These are phyloP conservation scores for Acarapis woodi DNA, from an alignment of 1,140 invertebrate species.

Conservation along the genomic window DNA sequence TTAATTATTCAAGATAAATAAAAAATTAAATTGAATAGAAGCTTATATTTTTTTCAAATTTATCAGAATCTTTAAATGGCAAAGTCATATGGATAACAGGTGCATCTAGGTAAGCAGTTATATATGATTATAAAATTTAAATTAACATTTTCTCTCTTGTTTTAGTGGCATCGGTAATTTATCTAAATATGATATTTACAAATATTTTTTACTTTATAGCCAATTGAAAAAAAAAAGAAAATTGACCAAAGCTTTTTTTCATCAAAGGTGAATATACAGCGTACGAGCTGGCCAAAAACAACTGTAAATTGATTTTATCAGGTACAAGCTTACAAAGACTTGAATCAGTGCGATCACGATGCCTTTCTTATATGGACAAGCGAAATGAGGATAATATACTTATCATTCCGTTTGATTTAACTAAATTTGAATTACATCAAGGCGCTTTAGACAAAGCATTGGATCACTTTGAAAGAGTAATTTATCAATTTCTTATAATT, in stretches of 20 bases:
- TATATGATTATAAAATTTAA: constrained; percentile 39
- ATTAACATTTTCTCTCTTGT: constrained; percentile 55
- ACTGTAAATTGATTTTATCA: constrained; percentile 40
- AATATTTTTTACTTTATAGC: no score
- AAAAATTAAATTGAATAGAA: neutral
- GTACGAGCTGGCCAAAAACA: constrained; percentile 32
- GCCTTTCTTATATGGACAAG: constrained; percentile 14
- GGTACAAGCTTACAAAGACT: constrained; percentile 37
- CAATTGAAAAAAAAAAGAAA: no score
- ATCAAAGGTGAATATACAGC: constrained; percentile 50
- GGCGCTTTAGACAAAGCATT: constrained; percentile 30
- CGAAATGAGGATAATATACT: constrained; percentile 9
- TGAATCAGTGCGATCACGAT: constrained; percentile 36
- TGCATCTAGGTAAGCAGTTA: no score
- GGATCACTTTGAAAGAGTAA: constrained; percentile 30
- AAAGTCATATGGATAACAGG: constrained; percentile 69
- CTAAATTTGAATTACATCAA: constrained; percentile 28
- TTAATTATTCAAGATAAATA: neutral
- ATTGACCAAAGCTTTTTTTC: no score
- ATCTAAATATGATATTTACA: no score
- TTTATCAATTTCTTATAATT: neutral
- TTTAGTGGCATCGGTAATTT: neutral
- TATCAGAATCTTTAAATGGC: constrained; percentile 2
- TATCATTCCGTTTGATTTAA: constrained; percentile 11
- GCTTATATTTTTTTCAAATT: neutral